Conservation (phyloP, 2,888 invertebrate genomes). For the Cyclophora punctaria region DNA sequence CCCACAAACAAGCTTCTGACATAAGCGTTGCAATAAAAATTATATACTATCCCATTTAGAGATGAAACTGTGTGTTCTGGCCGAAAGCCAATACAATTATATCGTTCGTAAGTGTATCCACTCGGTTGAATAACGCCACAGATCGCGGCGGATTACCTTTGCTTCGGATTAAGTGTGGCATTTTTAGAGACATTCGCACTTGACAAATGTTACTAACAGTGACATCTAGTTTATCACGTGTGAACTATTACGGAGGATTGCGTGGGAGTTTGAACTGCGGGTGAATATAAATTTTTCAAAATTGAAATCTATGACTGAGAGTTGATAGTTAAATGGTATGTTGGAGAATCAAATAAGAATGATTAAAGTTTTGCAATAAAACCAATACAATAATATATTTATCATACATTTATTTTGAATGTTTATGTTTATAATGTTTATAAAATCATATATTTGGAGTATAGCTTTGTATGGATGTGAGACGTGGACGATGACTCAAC, state of each 20-base stretch:
- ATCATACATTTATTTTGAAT: too few species aligned
- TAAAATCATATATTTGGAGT: too few species aligned
- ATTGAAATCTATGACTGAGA: too few species aligned
- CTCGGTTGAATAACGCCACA: constrained; percentile 15
- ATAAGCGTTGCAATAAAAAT: constrained; percentile 48
- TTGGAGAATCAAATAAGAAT: too few species aligned
- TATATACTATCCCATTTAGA: constrained; percentile 58
- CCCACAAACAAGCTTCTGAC: constrained; percentile 29
- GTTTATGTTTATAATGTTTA: too few species aligned
- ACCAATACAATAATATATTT: too few species aligned
- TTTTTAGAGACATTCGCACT: neutral
- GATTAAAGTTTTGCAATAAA: too few species aligned
- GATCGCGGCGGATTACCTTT: constrained; percentile 14
- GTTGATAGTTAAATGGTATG: too few species aligned
- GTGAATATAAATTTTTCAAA: neutral
- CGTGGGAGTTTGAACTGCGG: neutral
- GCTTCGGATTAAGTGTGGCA: constrained; percentile 1
- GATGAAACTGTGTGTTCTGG: constrained; percentile 48
- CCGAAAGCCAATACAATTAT: constrained; percentile 51
- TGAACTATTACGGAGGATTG: neutral
- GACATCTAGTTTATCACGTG: neutral
- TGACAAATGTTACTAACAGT: neutral
- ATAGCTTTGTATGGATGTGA: too few species aligned
- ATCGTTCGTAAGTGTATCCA: constrained; percentile 19
- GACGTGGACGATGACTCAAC: too few species aligned